Conservation (phyloP, 1,140 invertebrate species). For the Atta colombica region DNA sequence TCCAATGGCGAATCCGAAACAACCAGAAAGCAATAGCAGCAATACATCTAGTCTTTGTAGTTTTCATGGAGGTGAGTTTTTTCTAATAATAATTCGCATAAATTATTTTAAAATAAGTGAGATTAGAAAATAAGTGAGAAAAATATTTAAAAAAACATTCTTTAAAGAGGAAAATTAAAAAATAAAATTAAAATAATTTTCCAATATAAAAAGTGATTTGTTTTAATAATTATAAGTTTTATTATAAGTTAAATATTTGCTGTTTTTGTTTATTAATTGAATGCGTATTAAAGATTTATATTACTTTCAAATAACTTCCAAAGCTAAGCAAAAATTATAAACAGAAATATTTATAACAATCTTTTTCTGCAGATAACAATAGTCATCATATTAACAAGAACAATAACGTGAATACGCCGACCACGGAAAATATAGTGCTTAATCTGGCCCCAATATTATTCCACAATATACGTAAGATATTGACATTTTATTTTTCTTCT, state of each 20-base stretch:
- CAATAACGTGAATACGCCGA: constrained; percentile 82
- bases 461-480: constrained; percentile 78
- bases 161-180: background rate
- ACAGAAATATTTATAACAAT: background rate
- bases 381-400: constrained; percentile 77
- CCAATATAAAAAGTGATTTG: background rate
- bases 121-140: too few relatives aligned
- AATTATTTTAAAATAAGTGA: background rate
- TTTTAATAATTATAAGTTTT: background rate
- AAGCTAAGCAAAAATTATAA: constrained; percentile 4
- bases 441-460: constrained; percentile 91
- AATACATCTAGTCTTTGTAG: constrained; percentile 85
- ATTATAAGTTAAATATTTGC: background rate
- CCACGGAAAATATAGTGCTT: constrained; percentile 90
- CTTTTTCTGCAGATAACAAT: constrained; percentile 81
- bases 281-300: background rate
- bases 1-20: constrained; percentile 91
- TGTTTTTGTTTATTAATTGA: background rate
- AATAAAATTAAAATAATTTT: background rate
- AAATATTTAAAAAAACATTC: too few relatives aligned
- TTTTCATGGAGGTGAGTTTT: constrained; percentile 82
- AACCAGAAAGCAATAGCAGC: constrained; percentile 83
- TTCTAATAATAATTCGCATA: background rate
- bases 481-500: background rate
- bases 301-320: background rate